Conservation (phyloP, 2,797 vertebrate species). For the Cuniculus paca region DNA sequence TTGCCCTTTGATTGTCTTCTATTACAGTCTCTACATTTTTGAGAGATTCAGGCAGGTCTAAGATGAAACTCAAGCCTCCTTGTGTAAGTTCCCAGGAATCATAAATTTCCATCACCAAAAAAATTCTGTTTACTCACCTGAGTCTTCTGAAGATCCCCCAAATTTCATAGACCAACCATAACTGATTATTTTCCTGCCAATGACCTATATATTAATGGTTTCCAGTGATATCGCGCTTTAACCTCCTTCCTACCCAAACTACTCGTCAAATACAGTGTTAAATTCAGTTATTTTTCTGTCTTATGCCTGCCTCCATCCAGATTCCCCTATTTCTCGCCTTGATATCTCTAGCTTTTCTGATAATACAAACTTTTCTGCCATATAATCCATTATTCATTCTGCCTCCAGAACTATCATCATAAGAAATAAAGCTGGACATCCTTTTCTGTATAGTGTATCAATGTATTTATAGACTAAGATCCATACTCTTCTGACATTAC, state of each 20-base stretch:
- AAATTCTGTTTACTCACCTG: background rate
- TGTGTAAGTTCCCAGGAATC: background rate
- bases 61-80: background rate
- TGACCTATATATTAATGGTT: background rate
- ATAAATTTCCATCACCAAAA: background rate
- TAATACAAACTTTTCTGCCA: background rate
- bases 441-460: background rate
- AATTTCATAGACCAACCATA: background rate
- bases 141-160: background rate
- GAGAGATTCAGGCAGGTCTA: background rate
- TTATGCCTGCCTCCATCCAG: background rate
- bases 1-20: background rate
- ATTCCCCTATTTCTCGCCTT: background rate
- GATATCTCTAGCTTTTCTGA: background rate
- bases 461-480: conserved; percentile 1
- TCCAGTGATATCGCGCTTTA: background rate
- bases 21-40: background rate
- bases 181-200: background rate
- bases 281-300: background rate
- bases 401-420: background rate
- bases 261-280: background rate
- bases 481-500: background rate
- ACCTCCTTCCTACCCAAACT: background rate
- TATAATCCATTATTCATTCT: background rate
- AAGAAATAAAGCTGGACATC: background rate